phyloP scores from a whole-genome alignment of 2,797 vertebrate species.

The Morus bassanus region DNA sequence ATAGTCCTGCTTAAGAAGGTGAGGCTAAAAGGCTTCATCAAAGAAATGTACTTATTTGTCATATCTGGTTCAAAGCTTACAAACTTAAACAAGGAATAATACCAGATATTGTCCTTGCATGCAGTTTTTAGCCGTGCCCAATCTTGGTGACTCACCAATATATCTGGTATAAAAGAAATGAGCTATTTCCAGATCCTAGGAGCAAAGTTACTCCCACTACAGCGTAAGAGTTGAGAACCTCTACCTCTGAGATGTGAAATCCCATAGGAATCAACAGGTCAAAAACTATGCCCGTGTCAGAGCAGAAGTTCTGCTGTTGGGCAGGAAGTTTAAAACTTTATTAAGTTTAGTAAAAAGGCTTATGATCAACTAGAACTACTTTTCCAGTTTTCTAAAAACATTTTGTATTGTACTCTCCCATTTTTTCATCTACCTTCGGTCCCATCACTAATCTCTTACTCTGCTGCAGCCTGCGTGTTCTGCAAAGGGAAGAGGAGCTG shows the following conservation, averaged over 20 bases:
- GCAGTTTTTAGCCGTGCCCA: background rate
- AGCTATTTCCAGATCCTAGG: background rate
- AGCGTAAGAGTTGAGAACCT: background rate
- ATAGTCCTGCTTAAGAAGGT: background rate
- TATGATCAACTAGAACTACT: background rate
- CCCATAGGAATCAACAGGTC: background rate
- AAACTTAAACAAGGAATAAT: background rate
- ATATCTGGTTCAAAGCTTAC: background rate
- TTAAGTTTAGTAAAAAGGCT: background rate
- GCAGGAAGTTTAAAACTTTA: background rate
- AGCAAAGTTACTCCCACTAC: background rate
- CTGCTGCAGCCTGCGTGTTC: background rate
- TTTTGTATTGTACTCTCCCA: background rate
- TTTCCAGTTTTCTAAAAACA: background rate
- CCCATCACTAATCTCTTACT: background rate
- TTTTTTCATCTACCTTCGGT: background rate
- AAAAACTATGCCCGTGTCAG: background rate
- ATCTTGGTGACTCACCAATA: background rate
- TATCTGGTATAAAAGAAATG: background rate
- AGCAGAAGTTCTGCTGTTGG: background rate
- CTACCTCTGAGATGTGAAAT: background rate
- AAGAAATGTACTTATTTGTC: conserved; percentile 1
- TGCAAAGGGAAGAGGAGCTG: conserved; percentile 21
- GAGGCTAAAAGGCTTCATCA: background rate
- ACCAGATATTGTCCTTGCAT: background rate